Conservation (phyloP, 53 echinoderm and acorn worm species). For the Luidia sarsii region DNA sequence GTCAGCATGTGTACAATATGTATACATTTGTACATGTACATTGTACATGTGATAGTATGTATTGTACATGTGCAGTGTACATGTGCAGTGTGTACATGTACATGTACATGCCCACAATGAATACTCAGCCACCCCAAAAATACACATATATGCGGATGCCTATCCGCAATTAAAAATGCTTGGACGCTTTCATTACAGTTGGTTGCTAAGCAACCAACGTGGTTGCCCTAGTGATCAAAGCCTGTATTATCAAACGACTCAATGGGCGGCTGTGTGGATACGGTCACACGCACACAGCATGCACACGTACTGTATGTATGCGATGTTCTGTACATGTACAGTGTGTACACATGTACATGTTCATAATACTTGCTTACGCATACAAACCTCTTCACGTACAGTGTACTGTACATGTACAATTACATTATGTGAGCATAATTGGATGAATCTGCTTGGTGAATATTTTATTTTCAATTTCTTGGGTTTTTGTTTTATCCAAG, state of each 20-base stretch:
- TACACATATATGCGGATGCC: neutral
- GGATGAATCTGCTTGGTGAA: too few species aligned
- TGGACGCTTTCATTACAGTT: conserved; percentile 16
- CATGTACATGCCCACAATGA: neutral
- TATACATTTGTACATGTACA: too few species aligned
- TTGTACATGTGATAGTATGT: too few species aligned
- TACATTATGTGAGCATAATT: too few species aligned
- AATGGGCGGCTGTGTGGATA: neutral
- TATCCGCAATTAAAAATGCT: too few species aligned
- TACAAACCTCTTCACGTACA: too few species aligned
- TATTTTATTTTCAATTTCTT: too few species aligned
- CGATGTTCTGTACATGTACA: neutral
- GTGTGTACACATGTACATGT: neutral
- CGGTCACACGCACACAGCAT: neutral
- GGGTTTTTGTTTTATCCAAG: too few species aligned
- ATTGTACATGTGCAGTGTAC: too few species aligned
- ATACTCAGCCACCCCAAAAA: neutral
- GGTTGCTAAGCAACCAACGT: conserved; percentile 45
- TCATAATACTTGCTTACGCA: neutral
- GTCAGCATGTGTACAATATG: too few species aligned
- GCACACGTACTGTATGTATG: neutral
- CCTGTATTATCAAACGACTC: neutral
- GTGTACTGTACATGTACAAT: conserved; percentile 12
- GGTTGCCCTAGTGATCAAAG: conserved; percentile 36
- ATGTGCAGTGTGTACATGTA: too few species aligned